Base-by-base conservation (phyloP, 2,113 vertebrate species). In the Protobothrops flavoviridis region DNA sequence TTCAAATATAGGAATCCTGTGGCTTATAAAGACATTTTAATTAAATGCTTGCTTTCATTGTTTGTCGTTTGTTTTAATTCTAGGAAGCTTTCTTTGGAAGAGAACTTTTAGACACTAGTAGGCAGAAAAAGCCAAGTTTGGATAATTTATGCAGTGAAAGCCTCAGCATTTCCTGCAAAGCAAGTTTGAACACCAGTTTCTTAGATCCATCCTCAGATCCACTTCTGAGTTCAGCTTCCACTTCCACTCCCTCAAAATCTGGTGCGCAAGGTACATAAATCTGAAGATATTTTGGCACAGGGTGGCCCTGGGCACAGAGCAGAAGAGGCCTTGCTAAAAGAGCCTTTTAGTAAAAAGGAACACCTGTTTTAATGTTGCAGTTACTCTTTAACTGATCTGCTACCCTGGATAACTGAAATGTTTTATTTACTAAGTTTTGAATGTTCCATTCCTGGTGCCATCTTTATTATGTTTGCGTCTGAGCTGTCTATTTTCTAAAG, bases 1-100 rank as follows among this genome's bases (percentile, higher is more conserved):
- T 33, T 93, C 56, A 64, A n/a, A 29, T 87, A 87, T 85, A 48
- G 23, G 81, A 93, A 59, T 50, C 45, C 17, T 93, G 64, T 33
- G 13, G 24, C 21, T 26, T 39, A 69, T 50, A 15, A 92, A 53
- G 11, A 4, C 13, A 29, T 59, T 88, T 85, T 23, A 59, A 39
- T 56, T 56, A 33, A 81, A 23, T 39, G 9, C 33, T 50, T 15
- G n/a, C 21, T n/a, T 81, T 23, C 20, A 15, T 69, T 69, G 64
- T 69, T 69, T 64, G 29, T 92, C 89, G 0, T 57, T 91, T 24
- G 64, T 94, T 26, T 74, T 93, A 59, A 93, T 95, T 96, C 24
- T 96, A 99, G 99, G 99, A 99, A 64, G 99, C 99, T 43, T 99
- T 99, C 96, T 99, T 99, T 95, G 99, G 99, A 92, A 99, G 99